Evolutionary conservation across 2,888 invertebrate genomes (phyloP), one percentile per base, ranked within the genome.

Genomic region (Coenonympha arcania): DNA sequence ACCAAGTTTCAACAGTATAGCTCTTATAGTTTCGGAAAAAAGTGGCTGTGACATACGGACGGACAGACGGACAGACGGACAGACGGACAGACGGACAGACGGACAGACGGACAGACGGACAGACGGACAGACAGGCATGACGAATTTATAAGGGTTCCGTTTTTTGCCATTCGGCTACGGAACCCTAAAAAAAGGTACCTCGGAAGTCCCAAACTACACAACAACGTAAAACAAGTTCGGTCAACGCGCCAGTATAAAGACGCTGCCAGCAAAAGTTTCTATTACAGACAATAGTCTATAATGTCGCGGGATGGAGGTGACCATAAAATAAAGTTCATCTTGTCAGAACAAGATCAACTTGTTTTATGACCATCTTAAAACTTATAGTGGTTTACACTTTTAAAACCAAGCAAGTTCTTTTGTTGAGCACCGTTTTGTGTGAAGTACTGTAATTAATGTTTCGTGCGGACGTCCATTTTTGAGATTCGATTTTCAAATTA

Each of bases 291-390:
- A 39, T 39, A 39, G 39, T 39, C 39, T 39, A 24, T 39, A 39
- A 41, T 41, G 30, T 15, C 39, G 39, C 13, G 16, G 18, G 16
- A 42, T 15, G 8, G 19, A 42, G 43, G 20, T 33, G 43, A 15
- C 31, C 22, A 20, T 43, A 43, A 42, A 43, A 43, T 20, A 31
- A 20, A 19, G 41, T 42, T 42, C 19, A 43, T 31, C 43, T 43
- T 20, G 43, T 43, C 20, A 31, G 20, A 22, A 33, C 65, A 67
- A 69, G 67, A 65, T 65, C 64, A 67, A 69, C 62, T 68, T 62
- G 62, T 53, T 73, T 74, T 71, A 71, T 63, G 52, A 54, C 18
- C 30, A 41, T 20, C 13, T 40, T 19, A 31, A 20, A 43, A 43
- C 20, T 15, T 33, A 53, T 49, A 47, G 37, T 50, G 53, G 50